Base-by-base conservation (phyloP, 2,888 invertebrate species). In the Adineta ricciae region DNA sequence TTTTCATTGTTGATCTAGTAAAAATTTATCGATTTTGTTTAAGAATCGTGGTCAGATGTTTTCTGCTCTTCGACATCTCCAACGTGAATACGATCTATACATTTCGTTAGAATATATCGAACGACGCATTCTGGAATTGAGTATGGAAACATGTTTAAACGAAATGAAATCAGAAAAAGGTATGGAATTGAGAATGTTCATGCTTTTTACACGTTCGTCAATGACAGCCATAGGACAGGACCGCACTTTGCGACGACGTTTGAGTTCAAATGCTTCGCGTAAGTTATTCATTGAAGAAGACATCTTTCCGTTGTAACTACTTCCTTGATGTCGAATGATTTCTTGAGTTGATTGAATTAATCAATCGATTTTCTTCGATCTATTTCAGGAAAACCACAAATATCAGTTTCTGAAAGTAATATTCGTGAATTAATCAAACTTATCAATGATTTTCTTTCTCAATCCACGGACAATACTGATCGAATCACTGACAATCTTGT, bases 41-140 rank as follows among this genome's bases (percentile, higher is more conserved):
- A 9, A 91, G 91, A 92, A 92, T 87, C 90, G 93, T 54, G 92
- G 93, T 16, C 92, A 93, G 88, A 93, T 93, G 1, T 90, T 93
- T 88, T 92, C 93, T 19, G 93, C 92, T 88, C 92, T 93, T 50
- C 92, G 92, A 89, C 89, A 92, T 64, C 88, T 93, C 64, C 92
- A 92, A 11, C 89, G 92, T 83, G 92, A 92, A 87, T 92, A 93
- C 88, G 91, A 92, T 87, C 88, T 93, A 38, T 91, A 93, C 73
- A 90, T 92, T 83, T 92, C 92, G 1, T 92, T 92, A 88, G 89
- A 92, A 50, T 92, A 92, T 85, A 87, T 93, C 86, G 92, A 93
- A 86, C 88, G 93, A 78, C 90, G 92, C 11, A 90, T 93, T 84
- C 88, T 93, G 83, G 93, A 93, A 89, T 92, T 93, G 92, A 92